Conservation (phyloP, 2,888 invertebrate species). For the Philopedon plagiatum region DNA sequence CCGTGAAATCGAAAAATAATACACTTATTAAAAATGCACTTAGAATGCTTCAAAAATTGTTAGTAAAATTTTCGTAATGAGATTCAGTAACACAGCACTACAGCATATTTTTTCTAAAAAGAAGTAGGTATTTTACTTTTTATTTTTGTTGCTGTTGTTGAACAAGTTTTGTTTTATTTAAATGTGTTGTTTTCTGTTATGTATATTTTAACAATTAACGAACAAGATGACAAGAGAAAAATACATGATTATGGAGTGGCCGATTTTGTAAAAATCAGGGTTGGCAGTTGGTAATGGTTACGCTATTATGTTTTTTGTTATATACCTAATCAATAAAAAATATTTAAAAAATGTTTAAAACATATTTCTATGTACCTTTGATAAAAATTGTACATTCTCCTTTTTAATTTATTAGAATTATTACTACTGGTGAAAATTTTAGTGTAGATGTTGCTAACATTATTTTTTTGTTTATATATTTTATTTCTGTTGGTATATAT, state of each 20-base stretch:
- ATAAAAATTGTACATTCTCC: conserved; percentile 61
- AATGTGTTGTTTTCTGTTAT: conserved; percentile 64
- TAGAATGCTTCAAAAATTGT: background rate
- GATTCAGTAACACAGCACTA: too few species aligned
- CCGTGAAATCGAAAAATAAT: too few species aligned
- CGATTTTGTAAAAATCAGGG: conserved; percentile 60
- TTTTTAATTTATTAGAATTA: conserved; percentile 62
- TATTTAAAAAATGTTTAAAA: conserved; percentile 59
- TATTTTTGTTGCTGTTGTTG: too few species aligned
- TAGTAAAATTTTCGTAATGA: too few species aligned
- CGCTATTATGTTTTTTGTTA: conserved; percentile 58
- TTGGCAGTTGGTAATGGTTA: conserved; percentile 62
- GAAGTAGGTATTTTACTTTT: too few species aligned
- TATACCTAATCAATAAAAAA: conserved; percentile 56
- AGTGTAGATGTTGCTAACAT: conserved; percentile 61
- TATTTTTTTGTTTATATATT: conserved; percentile 62
- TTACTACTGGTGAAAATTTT: conserved; percentile 63
- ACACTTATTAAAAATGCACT: conserved; percentile 13
- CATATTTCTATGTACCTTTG: conserved; percentile 61
- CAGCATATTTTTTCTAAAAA: too few species aligned
- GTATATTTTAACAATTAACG: conserved; percentile 54
- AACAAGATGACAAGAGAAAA: conserved; percentile 38
- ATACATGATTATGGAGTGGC: conserved; percentile 59
- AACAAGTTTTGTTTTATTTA: too few species aligned
- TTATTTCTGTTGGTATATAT: conserved; percentile 62